Evolutionary conservation across 2,888 invertebrate genomes (phyloP), one percentile per base, ranked within the genome.

Genomic region (Synergus japonicus): DNA sequence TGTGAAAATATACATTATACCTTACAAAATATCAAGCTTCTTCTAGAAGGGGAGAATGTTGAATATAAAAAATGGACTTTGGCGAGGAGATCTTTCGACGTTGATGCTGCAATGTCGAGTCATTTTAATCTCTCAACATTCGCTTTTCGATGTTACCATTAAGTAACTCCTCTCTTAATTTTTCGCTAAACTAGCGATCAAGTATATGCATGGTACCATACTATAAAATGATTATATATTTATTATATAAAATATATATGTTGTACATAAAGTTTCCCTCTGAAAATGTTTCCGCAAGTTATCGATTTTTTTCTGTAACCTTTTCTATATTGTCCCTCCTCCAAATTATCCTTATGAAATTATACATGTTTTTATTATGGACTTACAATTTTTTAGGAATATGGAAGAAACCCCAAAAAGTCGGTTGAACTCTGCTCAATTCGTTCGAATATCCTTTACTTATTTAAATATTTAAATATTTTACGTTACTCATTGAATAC

Each of bases 211-310:
- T 84, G 82, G 66, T 80, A 81, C 79, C 82, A 80, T 79, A 18
- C 81, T 84, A 84, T 64, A 79, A 60, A 79, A 84, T 85, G 82
- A 84, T 83, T 86, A 85, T 86, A 87, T 87, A 87, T 86, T 87
- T 87, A 87, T 87, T 85, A 86, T 85, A 85, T 80, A 82, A 77
- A 83, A 86, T 85, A 86, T 85, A 81, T 86, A 82, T 80, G 82
- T 76, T 85, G 84, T 87, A 86, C 86, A 88, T 85, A 87, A 86
- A 87, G 83, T 84, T 85, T 81, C 82, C 83, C 81, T 84, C 82
- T 82, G 66, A 83, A 85, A 80, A 81, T 77, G 78, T 54, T 66
- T 76, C 44, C 49, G 58, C 76, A 73, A 73, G 73, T 73, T 73
- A 73, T 73, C 54, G 73, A 63, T 73, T 73, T 73, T 73, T 37